phyloP scores from a whole-genome alignment of 2,113 vertebrate species.

The Nesogale talazaci region DNA sequence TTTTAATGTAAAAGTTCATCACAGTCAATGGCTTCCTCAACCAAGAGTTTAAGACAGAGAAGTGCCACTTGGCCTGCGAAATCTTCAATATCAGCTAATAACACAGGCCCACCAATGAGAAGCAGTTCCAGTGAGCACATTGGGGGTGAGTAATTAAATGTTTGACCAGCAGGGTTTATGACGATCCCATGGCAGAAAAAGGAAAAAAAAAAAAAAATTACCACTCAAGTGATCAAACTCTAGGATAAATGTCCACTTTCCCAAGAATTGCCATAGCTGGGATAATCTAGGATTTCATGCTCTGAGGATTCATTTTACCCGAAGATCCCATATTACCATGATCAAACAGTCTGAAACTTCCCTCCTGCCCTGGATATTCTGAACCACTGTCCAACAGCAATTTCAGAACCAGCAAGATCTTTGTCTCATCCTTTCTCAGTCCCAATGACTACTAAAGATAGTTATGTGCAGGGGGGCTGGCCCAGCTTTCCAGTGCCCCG shows the following conservation, averaged over 20 bases:
- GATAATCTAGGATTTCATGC: conserved; percentile 14
- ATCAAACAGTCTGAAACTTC: background rate
- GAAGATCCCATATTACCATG: background rate
- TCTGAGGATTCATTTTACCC: background rate
- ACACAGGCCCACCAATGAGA: too few species aligned
- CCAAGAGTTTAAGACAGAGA: background rate
- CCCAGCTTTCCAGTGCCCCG: background rate
- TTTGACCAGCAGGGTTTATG: too few species aligned
- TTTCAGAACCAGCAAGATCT: background rate
- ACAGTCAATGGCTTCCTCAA: background rate
- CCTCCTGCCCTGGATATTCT: background rate
- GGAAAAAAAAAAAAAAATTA: too few species aligned
- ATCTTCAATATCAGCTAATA: too few species aligned
- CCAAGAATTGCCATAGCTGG: background rate
- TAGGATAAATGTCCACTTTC: background rate
- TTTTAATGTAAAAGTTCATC: background rate
- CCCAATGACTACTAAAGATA: background rate
- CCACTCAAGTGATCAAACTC: background rate
- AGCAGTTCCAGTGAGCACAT: too few species aligned
- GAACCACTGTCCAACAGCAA: background rate
- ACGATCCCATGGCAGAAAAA: too few species aligned
- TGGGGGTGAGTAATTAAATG: too few species aligned
- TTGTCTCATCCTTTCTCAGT: too few species aligned
- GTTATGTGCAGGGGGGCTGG: background rate
- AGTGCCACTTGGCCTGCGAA: too few species aligned